Conservation (phyloP, 1,140 invertebrate genomes). For the Proctacanthus coquilletti region DNA sequence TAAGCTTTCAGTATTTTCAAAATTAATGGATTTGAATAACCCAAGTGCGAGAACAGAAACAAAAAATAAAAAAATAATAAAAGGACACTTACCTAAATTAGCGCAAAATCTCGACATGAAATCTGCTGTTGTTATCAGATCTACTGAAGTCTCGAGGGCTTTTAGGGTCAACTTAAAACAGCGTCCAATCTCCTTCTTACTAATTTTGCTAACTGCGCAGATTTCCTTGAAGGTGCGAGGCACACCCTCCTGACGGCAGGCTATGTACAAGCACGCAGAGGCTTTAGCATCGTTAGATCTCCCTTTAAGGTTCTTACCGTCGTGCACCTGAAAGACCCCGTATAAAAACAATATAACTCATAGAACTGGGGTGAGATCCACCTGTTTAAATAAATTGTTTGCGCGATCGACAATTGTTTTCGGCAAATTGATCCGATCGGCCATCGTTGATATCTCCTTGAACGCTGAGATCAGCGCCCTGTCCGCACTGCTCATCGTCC, state of each 20-base stretch:
- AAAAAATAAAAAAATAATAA: too few relatives aligned
- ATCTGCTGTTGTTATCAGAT: conserved; percentile 94
- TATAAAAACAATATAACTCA: too few relatives aligned
- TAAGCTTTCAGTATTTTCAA: too few relatives aligned
- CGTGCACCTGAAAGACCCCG: conserved; percentile 61
- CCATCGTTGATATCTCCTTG: conserved; percentile 93
- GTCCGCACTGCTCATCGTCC: conserved; percentile 86
- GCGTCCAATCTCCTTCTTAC: conserved; percentile 97
- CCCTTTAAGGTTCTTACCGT: conserved; percentile 90
- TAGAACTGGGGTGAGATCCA: conserved; percentile 14
- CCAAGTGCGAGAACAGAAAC: too few relatives aligned
- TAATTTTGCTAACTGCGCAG: conserved; percentile 95
- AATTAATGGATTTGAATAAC: too few relatives aligned
- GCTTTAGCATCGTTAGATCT: conserved; percentile 95
- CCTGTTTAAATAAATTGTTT: conserved; percentile 92
- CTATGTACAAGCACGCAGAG: conserved; percentile 97
- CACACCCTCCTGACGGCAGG: conserved; percentile 95
- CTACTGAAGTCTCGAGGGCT: conserved; percentile 86
- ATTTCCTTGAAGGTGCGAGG: conserved; percentile 99
- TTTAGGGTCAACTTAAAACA: conserved; percentile 92
- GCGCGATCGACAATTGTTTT: conserved; percentile 90
- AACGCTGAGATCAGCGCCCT: conserved; percentile 90
- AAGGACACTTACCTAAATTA: conserved; percentile 47
- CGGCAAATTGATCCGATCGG: conserved; percentile 91
- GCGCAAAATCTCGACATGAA: conserved; percentile 93